Base-by-base conservation (phyloP, 2,797 vertebrate genomes). In the Tangara arthus region DNA sequence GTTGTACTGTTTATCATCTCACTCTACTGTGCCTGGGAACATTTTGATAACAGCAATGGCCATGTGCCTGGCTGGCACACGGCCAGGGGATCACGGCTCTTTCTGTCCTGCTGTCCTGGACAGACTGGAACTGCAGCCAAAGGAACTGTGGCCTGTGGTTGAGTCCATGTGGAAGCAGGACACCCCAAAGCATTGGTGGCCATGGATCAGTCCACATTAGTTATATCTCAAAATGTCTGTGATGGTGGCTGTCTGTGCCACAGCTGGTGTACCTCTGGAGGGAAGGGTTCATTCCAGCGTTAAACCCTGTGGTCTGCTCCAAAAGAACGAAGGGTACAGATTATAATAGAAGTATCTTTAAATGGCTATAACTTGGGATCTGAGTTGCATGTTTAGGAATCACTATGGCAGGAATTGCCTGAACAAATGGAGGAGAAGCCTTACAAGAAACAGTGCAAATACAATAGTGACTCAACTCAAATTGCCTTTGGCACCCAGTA, bases 31-130 rank as follows among this genome's bases (percentile, higher is more conserved):
- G 42, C 23, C 56, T 63, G 63, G 63, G 28, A 76, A 69, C 23
- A 50, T 56, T 76, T 76, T 69, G 49, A 37, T 63, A 63, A 26
- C 24, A 76, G 28, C 16, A 26, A 12, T 18, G 56, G 28, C 4
- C 3, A 56, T n/a, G 56, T 69, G 27, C 11, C 63, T 56, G 63
- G 35, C 32, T 63, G 71, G 42, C 49, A 37, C 35, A 21, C 1
- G 5, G 27, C 49, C 49, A 76, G 2, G 1, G 32, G 13, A 37
- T 22, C 1, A 0, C n/a, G 50, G 35, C 16, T 26, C 23, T 18
- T 37, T 56, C 63, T 69, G 23, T 69, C 42, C 63, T 49, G 32
- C 35, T 56, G 32, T 21, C 7, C 35, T 21, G 35, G 19, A 24
- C 13, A n/a, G 35, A 15, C 55, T 42, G 55, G 32, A 56, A 18